A percentile compares a stretch with the other conserved stretches of the same genome.
phyloP scores from a whole-genome alignment of 2,888 invertebrate genomes.

The Epinotia ramella region DNA sequence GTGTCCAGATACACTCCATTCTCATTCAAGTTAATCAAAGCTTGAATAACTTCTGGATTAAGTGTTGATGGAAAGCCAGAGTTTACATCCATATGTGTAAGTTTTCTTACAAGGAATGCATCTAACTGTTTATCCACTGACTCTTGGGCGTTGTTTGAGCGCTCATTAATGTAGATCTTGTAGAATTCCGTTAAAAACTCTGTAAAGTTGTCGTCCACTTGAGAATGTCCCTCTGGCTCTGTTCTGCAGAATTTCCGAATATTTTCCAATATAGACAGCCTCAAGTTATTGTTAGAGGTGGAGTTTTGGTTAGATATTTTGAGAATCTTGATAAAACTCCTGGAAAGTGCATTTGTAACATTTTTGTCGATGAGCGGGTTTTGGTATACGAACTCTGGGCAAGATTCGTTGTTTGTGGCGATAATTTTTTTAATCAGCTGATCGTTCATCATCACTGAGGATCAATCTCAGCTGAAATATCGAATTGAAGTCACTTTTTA shows the following conservation, averaged over 20 bases:
- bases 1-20: constrained; percentile 52
- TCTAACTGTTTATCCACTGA: constrained; percentile 62
- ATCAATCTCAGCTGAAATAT: not conserved
- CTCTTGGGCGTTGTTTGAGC: constrained; percentile 39
- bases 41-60: constrained; percentile 70
- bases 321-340: constrained; percentile 72
- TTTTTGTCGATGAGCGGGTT: constrained; percentile 72
- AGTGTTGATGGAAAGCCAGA: constrained; percentile 55
- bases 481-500: not conserved
- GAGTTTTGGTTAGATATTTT: constrained; percentile 62
- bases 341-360: constrained; percentile 68
- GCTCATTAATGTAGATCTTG: constrained; percentile 53
- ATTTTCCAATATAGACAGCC: constrained; percentile 65
- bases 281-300: constrained; percentile 64
- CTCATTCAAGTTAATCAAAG: constrained; percentile 69
- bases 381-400: constrained; percentile 66
- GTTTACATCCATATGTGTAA: constrained; percentile 60
- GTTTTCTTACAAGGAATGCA: constrained; percentile 65
- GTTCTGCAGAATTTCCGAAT: constrained; percentile 69
- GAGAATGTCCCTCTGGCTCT: constrained; percentile 65
- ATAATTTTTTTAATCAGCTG: constrained; percentile 71
- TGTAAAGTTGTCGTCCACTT: constrained; percentile 63
- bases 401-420: constrained; percentile 59
- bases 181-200: constrained; percentile 62
- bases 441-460: constrained; percentile 63